These are phyloP conservation scores for Sinonovacula constricta DNA, from an alignment of 1,140 invertebrate species.

Conservation along the genomic window DNA sequence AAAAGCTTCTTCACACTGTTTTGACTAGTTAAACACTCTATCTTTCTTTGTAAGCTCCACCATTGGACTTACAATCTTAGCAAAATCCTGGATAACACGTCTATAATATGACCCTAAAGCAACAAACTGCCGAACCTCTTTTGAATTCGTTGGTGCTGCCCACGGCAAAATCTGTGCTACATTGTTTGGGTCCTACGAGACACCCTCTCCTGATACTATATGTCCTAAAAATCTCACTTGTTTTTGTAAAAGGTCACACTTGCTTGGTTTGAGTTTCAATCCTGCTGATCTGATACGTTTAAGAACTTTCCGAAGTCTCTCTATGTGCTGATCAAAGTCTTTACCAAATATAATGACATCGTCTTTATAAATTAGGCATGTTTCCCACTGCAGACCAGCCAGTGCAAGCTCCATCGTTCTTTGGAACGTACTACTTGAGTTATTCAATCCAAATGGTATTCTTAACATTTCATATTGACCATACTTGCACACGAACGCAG, in stretches of 20 bases:
- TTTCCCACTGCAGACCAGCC: conserved; percentile 35
- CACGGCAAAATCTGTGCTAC: conserved; percentile 1
- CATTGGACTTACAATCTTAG: conserved; percentile 39
- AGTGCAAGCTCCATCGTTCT: conserved; percentile 25
- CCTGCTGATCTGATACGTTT: conserved; percentile 14
- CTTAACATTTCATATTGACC: not conserved
- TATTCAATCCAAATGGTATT: conserved; percentile 9
- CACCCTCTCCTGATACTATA: conserved; percentile 34
- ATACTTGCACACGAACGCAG: conserved; percentile 51
- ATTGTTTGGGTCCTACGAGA: conserved; percentile 21
- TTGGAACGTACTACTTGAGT: not conserved
- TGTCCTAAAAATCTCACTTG: conserved; percentile 51
- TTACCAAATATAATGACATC: conserved; percentile 52
- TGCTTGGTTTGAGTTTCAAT: conserved; percentile 48
- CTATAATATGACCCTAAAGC: conserved; percentile 42
- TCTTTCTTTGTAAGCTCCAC: conserved; percentile 36
- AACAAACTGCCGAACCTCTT: conserved; percentile 36
- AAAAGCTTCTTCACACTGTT: conserved; percentile 50
- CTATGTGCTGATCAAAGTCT: conserved; percentile 21
- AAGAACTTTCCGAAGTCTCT: conserved; percentile 10
- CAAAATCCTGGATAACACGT: conserved; percentile 43
- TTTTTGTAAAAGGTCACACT: conserved; percentile 50
- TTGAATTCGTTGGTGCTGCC: conserved; percentile 33
- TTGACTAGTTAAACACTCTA: conserved; percentile 31
- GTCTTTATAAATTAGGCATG: conserved; percentile 49